A percentile compares a stretch with the other conserved stretches of the same genome.
phyloP scores from a whole-genome alignment of 2,888 invertebrate species.

The Noctuana brunneofusca region DNA sequence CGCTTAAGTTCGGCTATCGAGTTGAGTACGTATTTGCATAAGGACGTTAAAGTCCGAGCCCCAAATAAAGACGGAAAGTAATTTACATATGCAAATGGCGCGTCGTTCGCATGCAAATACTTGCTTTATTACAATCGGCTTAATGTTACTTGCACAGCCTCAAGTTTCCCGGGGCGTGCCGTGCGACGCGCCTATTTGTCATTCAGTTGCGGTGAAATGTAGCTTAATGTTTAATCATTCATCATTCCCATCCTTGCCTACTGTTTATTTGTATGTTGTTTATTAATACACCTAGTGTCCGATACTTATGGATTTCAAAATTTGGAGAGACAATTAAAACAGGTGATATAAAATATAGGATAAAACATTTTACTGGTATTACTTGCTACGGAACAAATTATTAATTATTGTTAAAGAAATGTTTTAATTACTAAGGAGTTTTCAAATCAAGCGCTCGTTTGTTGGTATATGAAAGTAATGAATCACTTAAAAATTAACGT shows the following conservation, averaged over 20 bases:
- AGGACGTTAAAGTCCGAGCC: slow-evolving; percentile 71
- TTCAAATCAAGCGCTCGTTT: no score
- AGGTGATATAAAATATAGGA: no score
- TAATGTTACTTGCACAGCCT: slow-evolving; percentile 72
- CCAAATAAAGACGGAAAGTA: slow-evolving; percentile 76
- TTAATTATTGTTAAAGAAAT: no score
- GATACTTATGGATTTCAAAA: no score
- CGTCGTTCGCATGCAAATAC: slow-evolving; percentile 78
- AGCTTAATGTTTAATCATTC: slow-evolving; percentile 49
- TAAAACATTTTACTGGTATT: no score
- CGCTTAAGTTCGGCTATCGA: slow-evolving; percentile 38
- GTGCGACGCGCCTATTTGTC: slow-evolving; percentile 55
- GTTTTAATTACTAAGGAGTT: no score
- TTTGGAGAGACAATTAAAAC: no score
- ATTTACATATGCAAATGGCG: slow-evolving; percentile 81
- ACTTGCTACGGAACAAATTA: no score
- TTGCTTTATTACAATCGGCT: slow-evolving; percentile 76
- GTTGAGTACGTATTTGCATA: slow-evolving; percentile 63
- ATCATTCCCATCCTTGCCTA: slow-evolving; percentile 35
- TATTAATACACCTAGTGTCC: no score
- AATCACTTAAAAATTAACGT: no score
- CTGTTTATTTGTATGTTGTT: neutral
- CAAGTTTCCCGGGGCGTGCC: slow-evolving; percentile 54
- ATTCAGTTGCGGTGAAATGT: slow-evolving; percentile 48
- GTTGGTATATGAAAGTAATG: no score